A percentile compares a stretch with the other conserved stretches of the same genome.
Conservation (phyloP, 1,140 invertebrate genomes). For the Lamellibrachia luymesi region DNA sequence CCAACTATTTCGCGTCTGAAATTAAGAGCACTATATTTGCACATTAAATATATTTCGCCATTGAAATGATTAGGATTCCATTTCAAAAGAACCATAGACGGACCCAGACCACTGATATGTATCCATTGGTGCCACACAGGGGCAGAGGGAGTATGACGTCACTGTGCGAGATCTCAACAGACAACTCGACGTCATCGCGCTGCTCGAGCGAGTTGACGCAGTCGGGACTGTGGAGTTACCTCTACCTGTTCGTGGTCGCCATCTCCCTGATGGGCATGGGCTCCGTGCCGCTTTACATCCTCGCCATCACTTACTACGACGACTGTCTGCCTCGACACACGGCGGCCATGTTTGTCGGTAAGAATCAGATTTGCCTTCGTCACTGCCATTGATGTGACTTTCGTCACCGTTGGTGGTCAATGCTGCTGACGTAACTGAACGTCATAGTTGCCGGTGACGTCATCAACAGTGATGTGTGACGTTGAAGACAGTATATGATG, state of each 20-base stretch:
- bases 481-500: background rate
- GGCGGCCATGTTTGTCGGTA: background rate
- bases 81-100: too few species aligned
- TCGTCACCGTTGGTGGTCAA: background rate
- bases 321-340: conserved; percentile 8
- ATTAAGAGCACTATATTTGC: too few species aligned
- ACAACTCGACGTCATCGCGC: background rate
- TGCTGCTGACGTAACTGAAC: background rate
- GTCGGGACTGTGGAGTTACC: background rate
- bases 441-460: background rate
- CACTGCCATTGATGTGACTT: background rate
- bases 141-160: background rate
- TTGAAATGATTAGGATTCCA: background rate
- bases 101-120: too few species aligned
- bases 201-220: background rate
- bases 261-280: conserved; percentile 5
- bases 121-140: background rate
- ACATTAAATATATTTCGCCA: background rate
- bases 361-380: background rate
- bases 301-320: background rate
- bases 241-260: conserved; percentile 10
- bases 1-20: too few species aligned
- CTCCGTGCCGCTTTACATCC: background rate
- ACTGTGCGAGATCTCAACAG: background rate
- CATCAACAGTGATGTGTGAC: background rate